Conservation (phyloP, 2,797 vertebrate genomes). For the Channa striata region DNA sequence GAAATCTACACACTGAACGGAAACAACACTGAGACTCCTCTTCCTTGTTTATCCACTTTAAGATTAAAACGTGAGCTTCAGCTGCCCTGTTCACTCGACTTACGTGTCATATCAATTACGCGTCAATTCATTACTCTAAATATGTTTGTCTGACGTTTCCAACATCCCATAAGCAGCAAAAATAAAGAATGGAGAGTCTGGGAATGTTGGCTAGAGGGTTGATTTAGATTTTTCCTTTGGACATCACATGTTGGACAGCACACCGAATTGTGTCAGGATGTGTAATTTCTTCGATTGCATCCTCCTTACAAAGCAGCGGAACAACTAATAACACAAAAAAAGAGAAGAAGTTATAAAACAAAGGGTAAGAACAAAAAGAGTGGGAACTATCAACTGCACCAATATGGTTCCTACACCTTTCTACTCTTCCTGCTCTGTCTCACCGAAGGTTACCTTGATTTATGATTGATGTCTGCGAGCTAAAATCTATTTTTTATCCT, state of each 20-base stretch:
- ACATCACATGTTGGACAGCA: background rate
- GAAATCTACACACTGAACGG: slow-evolving; percentile 16
- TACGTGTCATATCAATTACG: slow-evolving; percentile 35
- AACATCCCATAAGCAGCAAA: slow-evolving; percentile 27
- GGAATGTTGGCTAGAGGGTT: background rate
- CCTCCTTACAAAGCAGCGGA: slow-evolving; percentile 13
- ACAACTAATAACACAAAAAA: slow-evolving; percentile 5
- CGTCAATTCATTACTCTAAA: slow-evolving; percentile 31
- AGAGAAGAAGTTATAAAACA: slow-evolving; percentile 15
- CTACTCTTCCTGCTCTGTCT: slow-evolving; percentile 29
- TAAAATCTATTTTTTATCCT: slow-evolving; percentile 58
- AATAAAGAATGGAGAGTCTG: background rate
- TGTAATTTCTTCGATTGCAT: slow-evolving; percentile 4
- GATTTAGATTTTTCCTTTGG: background rate
- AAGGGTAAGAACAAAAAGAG: slow-evolving; percentile 20
- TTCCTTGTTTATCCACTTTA: slow-evolving; percentile 13
- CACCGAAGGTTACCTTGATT: slow-evolving; percentile 58
- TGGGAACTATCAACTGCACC: slow-evolving; percentile 18
- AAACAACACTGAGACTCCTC: slow-evolving; percentile 10
- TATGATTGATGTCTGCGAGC: slow-evolving; percentile 50
- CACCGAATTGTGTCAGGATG: background rate
- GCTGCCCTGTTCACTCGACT: slow-evolving; percentile 8
- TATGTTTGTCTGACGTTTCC: slow-evolving; percentile 24
- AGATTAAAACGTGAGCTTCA: slow-evolving; percentile 22
- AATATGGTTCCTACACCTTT: slow-evolving; percentile 26